A percentile compares a stretch with the other conserved stretches of the same genome.
Evolutionary conservation across 2,888 invertebrate species (phyloP).

Genomic region (Himalopsyche kuldschensis): DNA sequence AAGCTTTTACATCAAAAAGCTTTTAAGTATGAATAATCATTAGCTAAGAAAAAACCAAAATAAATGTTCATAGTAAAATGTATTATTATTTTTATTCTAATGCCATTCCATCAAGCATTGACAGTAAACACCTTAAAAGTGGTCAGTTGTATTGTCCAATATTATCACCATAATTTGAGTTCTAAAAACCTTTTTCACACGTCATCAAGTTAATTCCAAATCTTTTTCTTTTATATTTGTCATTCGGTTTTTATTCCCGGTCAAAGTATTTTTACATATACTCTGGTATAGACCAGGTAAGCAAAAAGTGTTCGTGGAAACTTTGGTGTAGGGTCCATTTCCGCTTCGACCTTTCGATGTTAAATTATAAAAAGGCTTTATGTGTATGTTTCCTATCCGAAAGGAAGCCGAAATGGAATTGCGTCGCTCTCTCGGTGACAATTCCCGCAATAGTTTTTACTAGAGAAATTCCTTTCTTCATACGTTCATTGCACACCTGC

Average conservation of each 20-base stretch:
- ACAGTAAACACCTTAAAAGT: too few relatives aligned
- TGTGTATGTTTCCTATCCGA: background rate
- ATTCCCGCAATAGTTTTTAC: background rate
- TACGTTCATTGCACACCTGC: background rate
- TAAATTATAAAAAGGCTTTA: background rate
- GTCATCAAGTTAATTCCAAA: background rate
- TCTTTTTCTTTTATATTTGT: background rate
- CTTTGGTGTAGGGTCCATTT: background rate
- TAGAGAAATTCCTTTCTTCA: background rate
- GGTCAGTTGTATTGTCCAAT: too few relatives aligned
- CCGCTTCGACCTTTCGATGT: background rate
- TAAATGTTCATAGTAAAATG: too few relatives aligned
- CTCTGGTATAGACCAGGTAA: background rate
- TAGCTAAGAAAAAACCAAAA: too few relatives aligned
- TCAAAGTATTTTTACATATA: background rate
- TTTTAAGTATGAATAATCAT: too few relatives aligned
- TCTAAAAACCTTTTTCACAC: too few relatives aligned
- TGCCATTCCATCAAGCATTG: too few relatives aligned
- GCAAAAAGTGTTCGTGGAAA: background rate
- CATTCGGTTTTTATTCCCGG: background rate
- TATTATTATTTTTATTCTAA: too few relatives aligned
- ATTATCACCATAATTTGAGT: too few relatives aligned
- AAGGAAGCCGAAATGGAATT: background rate
- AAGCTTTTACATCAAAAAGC: too few relatives aligned
- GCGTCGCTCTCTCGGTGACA: background rate